phyloP scores from a whole-genome alignment of 2,888 invertebrate genomes.

The Ernsta delagoae region DNA sequence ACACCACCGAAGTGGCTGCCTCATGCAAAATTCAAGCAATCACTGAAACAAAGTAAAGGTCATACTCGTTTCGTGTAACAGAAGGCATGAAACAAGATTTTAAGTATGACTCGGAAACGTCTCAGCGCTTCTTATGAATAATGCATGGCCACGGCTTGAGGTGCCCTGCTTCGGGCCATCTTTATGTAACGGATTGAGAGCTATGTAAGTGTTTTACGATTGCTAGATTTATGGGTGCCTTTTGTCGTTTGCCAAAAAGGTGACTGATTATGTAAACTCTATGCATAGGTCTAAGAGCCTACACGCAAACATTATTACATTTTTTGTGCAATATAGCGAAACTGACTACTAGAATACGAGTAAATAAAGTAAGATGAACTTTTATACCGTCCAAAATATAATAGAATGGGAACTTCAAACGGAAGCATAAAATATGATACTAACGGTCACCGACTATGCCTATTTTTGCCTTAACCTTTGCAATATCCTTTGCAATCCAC shows the following conservation, averaged over 20 bases:
- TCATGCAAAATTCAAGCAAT: conserved; percentile 34
- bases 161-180: neutral
- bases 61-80: conserved; percentile 20
- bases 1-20: conserved; percentile 7
- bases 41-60: conserved; percentile 27
- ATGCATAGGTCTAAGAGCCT: too few relatives aligned
- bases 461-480: too few relatives aligned
- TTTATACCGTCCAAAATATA: too few relatives aligned
- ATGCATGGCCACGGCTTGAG: conserved; percentile 21
- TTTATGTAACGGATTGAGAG: neutral
- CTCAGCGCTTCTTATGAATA: conserved; percentile 26
- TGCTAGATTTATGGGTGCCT: neutral
- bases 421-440: too few relatives aligned
- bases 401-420: too few relatives aligned
- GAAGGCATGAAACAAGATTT: conserved; percentile 25
- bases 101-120: conserved; percentile 28
- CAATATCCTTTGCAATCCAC: too few relatives aligned
- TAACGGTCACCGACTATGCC: too few relatives aligned
- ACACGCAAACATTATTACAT: too few relatives aligned
- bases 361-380: too few relatives aligned
- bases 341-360: too few relatives aligned
- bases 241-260: neutral
- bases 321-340: too few relatives aligned
- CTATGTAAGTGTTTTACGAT: conserved; percentile 5
- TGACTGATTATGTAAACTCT: neutral